Evolutionary conservation across 2,888 invertebrate genomes (phyloP).

Genomic region (Ennomos quercinarius): DNA sequence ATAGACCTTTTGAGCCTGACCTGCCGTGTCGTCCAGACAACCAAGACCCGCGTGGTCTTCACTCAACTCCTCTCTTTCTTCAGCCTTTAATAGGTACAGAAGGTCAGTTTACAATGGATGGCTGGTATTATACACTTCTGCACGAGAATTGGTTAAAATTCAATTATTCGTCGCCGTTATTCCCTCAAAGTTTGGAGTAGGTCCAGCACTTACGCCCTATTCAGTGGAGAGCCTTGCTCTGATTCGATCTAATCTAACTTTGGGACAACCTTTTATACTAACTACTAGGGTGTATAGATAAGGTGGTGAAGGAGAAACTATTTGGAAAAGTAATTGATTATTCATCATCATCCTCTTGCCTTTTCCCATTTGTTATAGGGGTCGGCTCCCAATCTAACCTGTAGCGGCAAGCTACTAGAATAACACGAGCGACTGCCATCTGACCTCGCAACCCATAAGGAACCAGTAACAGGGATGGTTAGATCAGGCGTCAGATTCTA

Average conservation of each 20-base stretch:
- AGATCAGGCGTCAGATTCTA: too few species aligned
- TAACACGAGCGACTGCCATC: too few species aligned
- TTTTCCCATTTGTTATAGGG: too few species aligned
- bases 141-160: slow-evolving; percentile 72
- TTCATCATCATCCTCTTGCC: too few species aligned
- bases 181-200: slow-evolving; percentile 63
- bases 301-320: slow-evolving; percentile 26
- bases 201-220: slow-evolving; percentile 59
- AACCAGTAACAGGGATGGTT: too few species aligned
- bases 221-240: slow-evolving; percentile 48
- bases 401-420: too few species aligned
- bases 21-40: slow-evolving; percentile 45
- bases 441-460: too few species aligned
- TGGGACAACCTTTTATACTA: slow-evolving; percentile 50
- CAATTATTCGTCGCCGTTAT: slow-evolving; percentile 73
- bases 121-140: slow-evolving; percentile 51
- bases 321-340: background rate
- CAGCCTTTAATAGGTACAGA: slow-evolving; percentile 14
- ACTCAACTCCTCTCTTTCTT: slow-evolving; percentile 32
- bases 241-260: slow-evolving; percentile 63
- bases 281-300: slow-evolving; percentile 32
- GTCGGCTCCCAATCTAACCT: too few species aligned
- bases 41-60: slow-evolving; percentile 38
- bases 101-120: slow-evolving; percentile 46
- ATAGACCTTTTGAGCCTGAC: slow-evolving; percentile 63